Evolutionary conservation across 1,140 invertebrate genomes (phyloP).

Genomic region (Cyrtorhinus lividipennis): DNA sequence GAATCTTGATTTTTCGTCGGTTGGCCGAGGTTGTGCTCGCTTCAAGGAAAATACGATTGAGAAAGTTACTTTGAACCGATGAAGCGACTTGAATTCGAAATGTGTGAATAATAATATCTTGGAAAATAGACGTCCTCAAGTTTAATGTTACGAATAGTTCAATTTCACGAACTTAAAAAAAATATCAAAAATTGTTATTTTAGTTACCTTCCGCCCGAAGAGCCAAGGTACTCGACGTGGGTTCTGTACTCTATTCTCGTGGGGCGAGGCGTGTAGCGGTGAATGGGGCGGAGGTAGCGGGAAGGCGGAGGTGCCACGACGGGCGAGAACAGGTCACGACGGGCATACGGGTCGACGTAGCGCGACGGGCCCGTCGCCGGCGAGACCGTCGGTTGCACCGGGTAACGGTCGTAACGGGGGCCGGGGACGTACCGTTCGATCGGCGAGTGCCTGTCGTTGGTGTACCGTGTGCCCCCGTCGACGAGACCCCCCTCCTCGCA

Average conservation of each 20-base stretch:
- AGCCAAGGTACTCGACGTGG: constrained; percentile 19
- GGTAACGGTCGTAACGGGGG: constrained; percentile 6
- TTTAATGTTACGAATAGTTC: too few species aligned
- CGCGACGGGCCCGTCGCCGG: constrained; percentile 4
- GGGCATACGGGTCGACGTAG: constrained; percentile 15
- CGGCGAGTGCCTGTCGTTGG: constrained; percentile 14
- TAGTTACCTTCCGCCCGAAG: constrained; percentile 19
- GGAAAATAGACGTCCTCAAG: too few species aligned
- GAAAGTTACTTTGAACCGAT: too few species aligned
- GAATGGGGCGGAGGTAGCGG: constrained; percentile 17
- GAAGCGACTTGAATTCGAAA: too few species aligned
- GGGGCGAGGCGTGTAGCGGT: constrained; percentile 20
- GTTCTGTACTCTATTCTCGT: constrained; percentile 19
- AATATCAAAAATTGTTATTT: too few species aligned
- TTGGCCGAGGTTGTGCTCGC: too few species aligned
- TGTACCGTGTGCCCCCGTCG: constrained; percentile 11
- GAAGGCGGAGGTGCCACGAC: constrained; percentile 5
- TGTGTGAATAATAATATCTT: too few species aligned
- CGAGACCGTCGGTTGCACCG: not conserved
- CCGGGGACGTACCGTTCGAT: constrained; percentile 19
- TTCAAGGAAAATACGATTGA: too few species aligned
- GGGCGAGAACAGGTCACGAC: constrained; percentile 10
- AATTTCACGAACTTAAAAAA: too few species aligned
- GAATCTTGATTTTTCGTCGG: too few species aligned
- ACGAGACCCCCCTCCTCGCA: constrained; percentile 15